Evolutionary conservation across 2,888 invertebrate genomes (phyloP).

Genomic region (Napeogenes inachia): DNA sequence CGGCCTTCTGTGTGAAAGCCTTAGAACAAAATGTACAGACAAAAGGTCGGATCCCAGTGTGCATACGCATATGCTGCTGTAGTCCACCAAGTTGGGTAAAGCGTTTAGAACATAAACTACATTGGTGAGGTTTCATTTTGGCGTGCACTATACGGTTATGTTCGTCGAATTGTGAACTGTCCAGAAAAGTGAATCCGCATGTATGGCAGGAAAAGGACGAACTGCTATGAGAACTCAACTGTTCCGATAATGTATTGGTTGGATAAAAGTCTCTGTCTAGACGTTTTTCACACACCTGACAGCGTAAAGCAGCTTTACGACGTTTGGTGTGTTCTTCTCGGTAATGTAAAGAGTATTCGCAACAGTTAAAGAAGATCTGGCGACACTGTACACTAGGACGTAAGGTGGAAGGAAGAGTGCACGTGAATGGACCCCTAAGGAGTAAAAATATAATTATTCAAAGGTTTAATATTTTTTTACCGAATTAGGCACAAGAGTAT

Average conservation of each 20-base stretch:
- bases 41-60: constrained; percentile 65
- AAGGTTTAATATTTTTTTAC: not conserved
- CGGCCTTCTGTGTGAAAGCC: constrained; percentile 70
- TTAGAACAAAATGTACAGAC: constrained; percentile 64
- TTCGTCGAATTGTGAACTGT: constrained; percentile 54
- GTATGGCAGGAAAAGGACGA: constrained; percentile 53
- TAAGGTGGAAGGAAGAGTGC: constrained; percentile 58
- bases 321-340: constrained; percentile 70
- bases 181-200: constrained; percentile 56
- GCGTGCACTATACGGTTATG: constrained; percentile 62
- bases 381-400: constrained; percentile 62
- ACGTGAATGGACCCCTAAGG: constrained; percentile 67
- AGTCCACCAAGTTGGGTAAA: constrained; percentile 70
- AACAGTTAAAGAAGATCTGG: constrained; percentile 69
- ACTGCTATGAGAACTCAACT: constrained; percentile 36
- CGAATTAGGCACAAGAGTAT: constrained; percentile 11
- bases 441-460: not conserved
- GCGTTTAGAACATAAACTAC: constrained; percentile 62
- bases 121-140: constrained; percentile 66
- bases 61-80: constrained; percentile 72
- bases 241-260: constrained; percentile 36
- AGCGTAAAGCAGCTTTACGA: constrained; percentile 65
- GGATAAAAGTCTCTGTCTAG: constrained; percentile 54
- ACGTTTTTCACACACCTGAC: constrained; percentile 71
- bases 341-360: constrained; percentile 69